Evolutionary conservation across 1,140 invertebrate species (phyloP).

Genomic region (Dinothrombium tinctorium): DNA sequence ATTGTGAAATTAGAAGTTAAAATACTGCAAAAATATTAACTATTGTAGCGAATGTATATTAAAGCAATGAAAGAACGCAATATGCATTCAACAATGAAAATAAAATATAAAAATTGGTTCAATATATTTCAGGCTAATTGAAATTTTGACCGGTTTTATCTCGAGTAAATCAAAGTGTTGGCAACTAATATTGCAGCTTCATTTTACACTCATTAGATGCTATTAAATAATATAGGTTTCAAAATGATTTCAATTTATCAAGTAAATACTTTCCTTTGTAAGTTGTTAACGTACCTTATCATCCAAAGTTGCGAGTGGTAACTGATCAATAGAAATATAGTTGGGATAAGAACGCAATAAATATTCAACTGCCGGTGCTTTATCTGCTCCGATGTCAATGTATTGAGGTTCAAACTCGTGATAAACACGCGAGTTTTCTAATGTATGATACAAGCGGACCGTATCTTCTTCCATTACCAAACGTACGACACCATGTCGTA

Average conservation of each 20-base stretch:
- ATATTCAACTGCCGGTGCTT: conserved; percentile 38
- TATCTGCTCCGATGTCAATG: conserved; percentile 39
- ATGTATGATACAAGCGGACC: conserved; percentile 45
- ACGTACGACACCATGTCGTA: conserved; percentile 39
- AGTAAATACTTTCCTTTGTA: too few species aligned
- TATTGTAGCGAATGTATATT: too few species aligned
- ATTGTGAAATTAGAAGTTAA: too few species aligned
- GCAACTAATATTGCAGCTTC: conserved; percentile 6
- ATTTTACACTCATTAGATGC: background rate
- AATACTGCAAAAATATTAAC: too few species aligned
- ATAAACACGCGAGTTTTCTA: conserved; percentile 58
- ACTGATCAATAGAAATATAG: conserved; percentile 39
- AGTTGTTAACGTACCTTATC: conserved; percentile 31
- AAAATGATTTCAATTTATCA: conserved; percentile 1
- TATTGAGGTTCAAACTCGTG: conserved; percentile 52
- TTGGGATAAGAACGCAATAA: conserved; percentile 48
- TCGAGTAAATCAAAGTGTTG: too few species aligned
- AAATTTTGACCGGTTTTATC: too few species aligned
- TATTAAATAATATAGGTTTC: conserved; percentile 7
- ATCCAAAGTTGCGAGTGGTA: conserved; percentile 36
- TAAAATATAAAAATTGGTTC: too few species aligned
- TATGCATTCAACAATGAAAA: too few species aligned
- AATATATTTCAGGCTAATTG: too few species aligned
- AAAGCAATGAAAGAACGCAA: too few species aligned
- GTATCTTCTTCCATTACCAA: conserved; percentile 39